Percentiles rank a stretch among this genome's conserved stretches.
Conservation (phyloP, 2,888 invertebrate species). For the Lepeophtheirus nordmannii region DNA sequence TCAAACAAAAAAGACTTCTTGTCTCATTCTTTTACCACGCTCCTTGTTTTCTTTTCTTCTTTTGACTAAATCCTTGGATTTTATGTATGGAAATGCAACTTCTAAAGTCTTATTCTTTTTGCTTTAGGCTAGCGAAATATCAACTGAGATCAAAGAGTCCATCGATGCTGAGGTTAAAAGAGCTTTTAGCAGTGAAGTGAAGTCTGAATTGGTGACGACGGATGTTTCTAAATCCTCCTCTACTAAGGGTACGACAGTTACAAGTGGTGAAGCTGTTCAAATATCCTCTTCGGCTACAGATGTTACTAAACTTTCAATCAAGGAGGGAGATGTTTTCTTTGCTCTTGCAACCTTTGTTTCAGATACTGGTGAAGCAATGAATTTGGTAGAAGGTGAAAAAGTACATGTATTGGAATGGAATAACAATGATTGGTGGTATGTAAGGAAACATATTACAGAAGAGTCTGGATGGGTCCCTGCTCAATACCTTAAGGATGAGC, state of each 20-base stretch:
- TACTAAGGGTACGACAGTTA: neutral
- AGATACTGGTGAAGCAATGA: conserved; percentile 55
- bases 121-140: conserved; percentile 11
- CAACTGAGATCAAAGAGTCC: conserved; percentile 13
- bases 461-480: conserved; percentile 90
- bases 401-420: conserved; percentile 67
- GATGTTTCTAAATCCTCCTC: neutral
- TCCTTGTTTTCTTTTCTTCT: too few species aligned
- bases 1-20: too few species aligned
- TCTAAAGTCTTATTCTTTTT: neutral
- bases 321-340: conserved; percentile 59
- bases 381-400: conserved; percentile 74
- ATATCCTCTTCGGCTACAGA: neutral
- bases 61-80: too few species aligned
- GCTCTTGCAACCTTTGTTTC: conserved; percentile 71
- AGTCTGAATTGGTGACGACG: neutral
- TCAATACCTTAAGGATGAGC: conserved; percentile 65
- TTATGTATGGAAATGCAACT: too few species aligned
- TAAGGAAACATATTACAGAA: conserved; percentile 69
- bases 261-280: neutral
- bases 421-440: conserved; percentile 83
- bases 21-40: too few species aligned
- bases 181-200: neutral
- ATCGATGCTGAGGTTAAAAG: neutral
- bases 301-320: conserved; percentile 39